Base-by-base conservation (phyloP, 2,797 vertebrate genomes). In the Brotula barbata region DNA sequence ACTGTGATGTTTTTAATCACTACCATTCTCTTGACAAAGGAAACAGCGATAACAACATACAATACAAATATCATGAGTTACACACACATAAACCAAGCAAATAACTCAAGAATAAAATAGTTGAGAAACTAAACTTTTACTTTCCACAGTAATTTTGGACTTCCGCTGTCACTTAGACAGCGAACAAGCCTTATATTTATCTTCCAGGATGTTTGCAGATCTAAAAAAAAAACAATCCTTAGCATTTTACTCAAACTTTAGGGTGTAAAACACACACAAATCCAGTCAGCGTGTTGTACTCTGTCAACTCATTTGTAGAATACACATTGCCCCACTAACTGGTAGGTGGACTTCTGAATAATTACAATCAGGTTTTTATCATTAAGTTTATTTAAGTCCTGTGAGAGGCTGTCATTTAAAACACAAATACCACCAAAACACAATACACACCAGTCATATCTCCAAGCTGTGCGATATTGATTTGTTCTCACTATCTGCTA, bases 401-500 rank as follows among this genome's bases (percentile, higher is more conserved):
- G 15, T 39, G 13, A 7, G 43, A 6, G 23, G 21, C 45, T 70
- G 62, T 74, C 21, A 33, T 46, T 39, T 12, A 40, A 44, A 6
- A 28, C 19, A 45, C n/a, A 2, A 37, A 70, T 66, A 22, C 49
- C 53, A 42, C 46, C 49, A 56, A 50, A 40, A 59, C 5, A 23
- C 39, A 45, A 36, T 46, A 13, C 60, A 43, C 80, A 72, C 73
- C 48, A 77, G 68, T 77, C 81, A 84, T 75, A 85, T 78, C 65
- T 65, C 44, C 19, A n/a, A 68, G 64, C 60, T 68, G 84, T 44
- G 69, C 71, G 61, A 51, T 84, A 88, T 89, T 58, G 85, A 86
- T 85, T 81, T 71, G 58, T 65, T 81, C 76, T 82, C 72, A 54
- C 71, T 76, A 83, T 86, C 84, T 82, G 62, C 7, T 22, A 64